A percentile compares a stretch with the other conserved stretches of the same genome.
phyloP scores from a whole-genome alignment of 2,797 vertebrate species.

The Fringilla coelebs region DNA sequence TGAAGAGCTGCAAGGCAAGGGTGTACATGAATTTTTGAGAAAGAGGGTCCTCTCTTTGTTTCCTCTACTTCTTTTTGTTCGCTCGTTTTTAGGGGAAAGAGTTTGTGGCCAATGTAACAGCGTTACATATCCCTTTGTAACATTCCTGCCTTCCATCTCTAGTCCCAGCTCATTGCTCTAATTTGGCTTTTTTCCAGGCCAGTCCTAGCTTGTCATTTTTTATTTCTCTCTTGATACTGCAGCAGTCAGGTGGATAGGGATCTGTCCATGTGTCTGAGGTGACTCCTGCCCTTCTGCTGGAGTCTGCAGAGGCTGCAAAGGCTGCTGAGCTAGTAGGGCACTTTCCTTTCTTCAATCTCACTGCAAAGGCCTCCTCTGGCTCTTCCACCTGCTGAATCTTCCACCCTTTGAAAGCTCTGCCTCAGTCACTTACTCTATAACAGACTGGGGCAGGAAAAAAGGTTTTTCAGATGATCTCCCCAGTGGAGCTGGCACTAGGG shows the following conservation, averaged over 20 bases:
- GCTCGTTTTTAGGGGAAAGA: neutral
- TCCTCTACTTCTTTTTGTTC: neutral
- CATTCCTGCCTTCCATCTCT: neutral
- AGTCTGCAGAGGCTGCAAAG: slow-evolving; percentile 1
- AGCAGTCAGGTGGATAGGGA: neutral
- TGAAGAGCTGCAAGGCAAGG: neutral
- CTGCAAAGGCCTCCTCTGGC: neutral
- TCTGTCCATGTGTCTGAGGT: neutral
- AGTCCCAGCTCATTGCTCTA: rapidly evolving
- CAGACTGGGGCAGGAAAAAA: neutral
- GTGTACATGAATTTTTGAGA: neutral
- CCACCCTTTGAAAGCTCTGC: slow-evolving; percentile 17
- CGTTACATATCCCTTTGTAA: neutral
- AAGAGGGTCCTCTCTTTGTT: rapidly evolving
- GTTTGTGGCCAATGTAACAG: neutral
- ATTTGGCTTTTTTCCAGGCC: neutral
- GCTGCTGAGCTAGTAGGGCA: neutral
- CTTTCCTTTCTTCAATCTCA: neutral
- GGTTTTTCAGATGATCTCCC: neutral
- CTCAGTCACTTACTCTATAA: neutral
- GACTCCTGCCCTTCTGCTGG: neutral
- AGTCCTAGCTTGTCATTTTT: neutral
- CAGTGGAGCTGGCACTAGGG: neutral
- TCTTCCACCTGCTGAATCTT: slow-evolving; percentile 6
- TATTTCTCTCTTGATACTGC: neutral